Base-by-base conservation (phyloP, 2,797 vertebrate genomes). In the Brachyalestes nurse region DNA sequence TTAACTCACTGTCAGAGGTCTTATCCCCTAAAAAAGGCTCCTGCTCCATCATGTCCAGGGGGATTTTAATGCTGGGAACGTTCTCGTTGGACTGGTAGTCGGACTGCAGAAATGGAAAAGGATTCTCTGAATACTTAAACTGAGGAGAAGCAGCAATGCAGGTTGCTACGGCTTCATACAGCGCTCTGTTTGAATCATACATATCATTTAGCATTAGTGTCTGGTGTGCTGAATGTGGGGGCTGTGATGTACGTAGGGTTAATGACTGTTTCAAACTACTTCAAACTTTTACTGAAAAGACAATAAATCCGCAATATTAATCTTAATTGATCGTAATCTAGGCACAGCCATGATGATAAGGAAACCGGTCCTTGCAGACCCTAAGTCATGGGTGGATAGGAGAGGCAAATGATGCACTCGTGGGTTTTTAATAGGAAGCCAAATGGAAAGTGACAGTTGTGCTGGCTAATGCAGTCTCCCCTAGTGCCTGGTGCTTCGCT, bases 21-120 rank as follows among this genome's bases (percentile, higher is more conserved):
- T 97, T 97, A 94, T 96, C 97, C 89, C 95, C 96, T 96, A 99
- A 96, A 95, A 99, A 99, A 91, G 97, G 97, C 84, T 99, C 96
- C 88, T 99, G 95, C 92, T 99, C 98, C 97, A 99, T 96, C 93
- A 98, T 97, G 94, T 99, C 97, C 97, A 99, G 97, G 91, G 97
- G 97, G 83, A 99, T 99, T 97, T 99, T 99, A 96, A 99, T 97
- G 96, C 96, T 98, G 94, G 98, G 96, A 88, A 97, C 93, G 82
- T 96, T 98, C 93, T 99, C 97, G 95, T 90, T 96, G 95, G 97
- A 99, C 89, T 96, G 97, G 91, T 93, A 98, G 95, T 99, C 97
- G 86, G 96, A 99, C 98, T 99, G 97, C 95, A 92, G 93, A 77
- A 88, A 83, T 77, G 53, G 40, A 47, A 89, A 72, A 49, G 61